phyloP scores from a whole-genome alignment of 2,888 invertebrate genomes.

The Hoplodrina blanda region DNA sequence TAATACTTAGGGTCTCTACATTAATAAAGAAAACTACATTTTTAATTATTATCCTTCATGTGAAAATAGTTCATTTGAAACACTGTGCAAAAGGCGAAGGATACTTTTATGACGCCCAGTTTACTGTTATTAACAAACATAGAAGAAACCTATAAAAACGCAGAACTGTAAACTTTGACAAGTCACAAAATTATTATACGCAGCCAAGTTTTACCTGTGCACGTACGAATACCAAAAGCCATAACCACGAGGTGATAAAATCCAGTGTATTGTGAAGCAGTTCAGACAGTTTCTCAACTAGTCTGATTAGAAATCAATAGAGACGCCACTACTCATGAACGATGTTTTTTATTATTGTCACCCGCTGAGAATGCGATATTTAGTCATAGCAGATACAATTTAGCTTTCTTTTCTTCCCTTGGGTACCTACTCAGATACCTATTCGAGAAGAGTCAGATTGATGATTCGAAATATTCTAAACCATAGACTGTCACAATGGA shows the following conservation, averaged over 20 bases:
- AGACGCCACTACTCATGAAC: constrained; percentile 45
- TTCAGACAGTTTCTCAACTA: constrained; percentile 42
- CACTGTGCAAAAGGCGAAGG: constrained; percentile 1
- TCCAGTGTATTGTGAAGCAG: constrained; percentile 37
- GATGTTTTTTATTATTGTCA: constrained; percentile 62
- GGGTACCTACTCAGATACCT: not conserved
- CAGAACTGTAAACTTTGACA: constrained; percentile 11
- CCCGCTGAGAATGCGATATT: constrained; percentile 57
- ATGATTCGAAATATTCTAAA: not conserved
- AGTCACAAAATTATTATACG: constrained; percentile 19
- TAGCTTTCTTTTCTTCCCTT: constrained; percentile 31
- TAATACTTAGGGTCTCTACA: constrained; percentile 17
- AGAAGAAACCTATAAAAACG: constrained; percentile 22
- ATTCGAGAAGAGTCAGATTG: not conserved
- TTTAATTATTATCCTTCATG: not conserved
- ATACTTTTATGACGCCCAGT: constrained; percentile 27
- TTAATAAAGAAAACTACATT: constrained; percentile 14
- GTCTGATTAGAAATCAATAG: constrained; percentile 67
- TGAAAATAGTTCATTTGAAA: constrained; percentile 11
- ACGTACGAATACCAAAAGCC: constrained; percentile 16
- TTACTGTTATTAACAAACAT: not conserved
- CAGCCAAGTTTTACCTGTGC: constrained; percentile 24
- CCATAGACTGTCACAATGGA: not conserved
- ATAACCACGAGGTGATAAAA: constrained; percentile 33
- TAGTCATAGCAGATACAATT: constrained; percentile 32